A percentile compares a stretch with the other conserved stretches of the same genome.
Evolutionary conservation across 2,113 vertebrate species (phyloP).

Genomic region (Boulengeromyrus knoepffleri): DNA sequence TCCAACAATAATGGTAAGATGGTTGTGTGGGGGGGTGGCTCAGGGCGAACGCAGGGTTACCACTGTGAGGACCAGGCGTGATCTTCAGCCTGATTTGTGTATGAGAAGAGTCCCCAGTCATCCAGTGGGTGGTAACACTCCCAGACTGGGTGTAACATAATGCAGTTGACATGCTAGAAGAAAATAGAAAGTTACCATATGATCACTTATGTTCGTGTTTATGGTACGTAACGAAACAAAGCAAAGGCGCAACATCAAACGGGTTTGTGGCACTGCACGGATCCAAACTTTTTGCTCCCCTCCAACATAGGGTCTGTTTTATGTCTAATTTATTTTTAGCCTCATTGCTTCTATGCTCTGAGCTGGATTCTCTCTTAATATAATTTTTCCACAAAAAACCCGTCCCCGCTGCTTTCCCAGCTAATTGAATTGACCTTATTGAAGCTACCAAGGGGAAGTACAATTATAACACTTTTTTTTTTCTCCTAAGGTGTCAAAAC

Average conservation of each 20-base stretch:
- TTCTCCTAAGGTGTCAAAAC: not conserved
- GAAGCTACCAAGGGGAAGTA: not conserved
- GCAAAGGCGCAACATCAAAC: not conserved
- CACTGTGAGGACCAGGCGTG: not conserved
- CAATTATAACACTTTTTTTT: constrained; percentile 1
- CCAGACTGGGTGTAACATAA: not conserved
- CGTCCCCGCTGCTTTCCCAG: constrained; percentile 16
- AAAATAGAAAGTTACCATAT: not conserved
- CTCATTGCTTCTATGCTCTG: not conserved
- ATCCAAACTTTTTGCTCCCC: not conserved
- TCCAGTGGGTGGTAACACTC: not conserved
- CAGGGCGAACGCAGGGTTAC: not conserved
- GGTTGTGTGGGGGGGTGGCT: not conserved
- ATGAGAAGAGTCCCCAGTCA: not conserved
- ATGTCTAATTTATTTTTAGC: constrained; percentile 1
- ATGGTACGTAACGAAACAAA: not conserved
- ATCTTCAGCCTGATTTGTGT: not conserved
- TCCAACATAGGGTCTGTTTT: not conserved
- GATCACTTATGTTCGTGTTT: not conserved
- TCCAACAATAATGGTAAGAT: constrained; percentile 63
- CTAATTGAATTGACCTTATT: constrained; percentile 27
- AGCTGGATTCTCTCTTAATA: constrained; percentile 5
- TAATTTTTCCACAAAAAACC: constrained; percentile 1
- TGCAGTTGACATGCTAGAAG: not conserved
- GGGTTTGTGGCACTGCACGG: not conserved